These are phyloP conservation scores for Heterotis niloticus DNA, from an alignment of 2,113 vertebrate genomes.

Conservation along the genomic window DNA sequence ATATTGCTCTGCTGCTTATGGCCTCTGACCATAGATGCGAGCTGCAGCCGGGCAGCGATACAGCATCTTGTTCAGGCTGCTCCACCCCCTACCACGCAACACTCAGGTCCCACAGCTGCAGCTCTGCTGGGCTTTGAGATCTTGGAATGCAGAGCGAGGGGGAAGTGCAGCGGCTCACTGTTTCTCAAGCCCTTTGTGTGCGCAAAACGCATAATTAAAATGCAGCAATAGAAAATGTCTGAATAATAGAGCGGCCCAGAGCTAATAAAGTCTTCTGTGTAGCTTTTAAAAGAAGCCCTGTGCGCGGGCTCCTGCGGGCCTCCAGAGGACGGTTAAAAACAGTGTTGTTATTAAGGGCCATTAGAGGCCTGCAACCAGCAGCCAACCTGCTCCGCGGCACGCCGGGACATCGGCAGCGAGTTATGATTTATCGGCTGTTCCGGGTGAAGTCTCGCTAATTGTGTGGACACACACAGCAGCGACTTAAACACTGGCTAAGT, in stretches of 20 bases:
- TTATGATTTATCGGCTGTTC: constrained; percentile 2
- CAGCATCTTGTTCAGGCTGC: too few relatives aligned
- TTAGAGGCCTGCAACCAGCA: not conserved
- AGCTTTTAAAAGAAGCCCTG: not conserved
- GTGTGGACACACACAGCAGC: not conserved
- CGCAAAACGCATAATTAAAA: not conserved
- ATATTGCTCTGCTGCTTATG: too few relatives aligned
- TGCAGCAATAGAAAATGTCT: too few relatives aligned
- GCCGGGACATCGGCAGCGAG: not conserved
- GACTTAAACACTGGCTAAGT: not conserved
- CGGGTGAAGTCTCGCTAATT: not conserved
- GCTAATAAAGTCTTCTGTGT: not conserved
- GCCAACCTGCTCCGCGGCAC: not conserved
- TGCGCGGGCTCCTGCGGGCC: not conserved
- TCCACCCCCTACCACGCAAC: too few relatives aligned
- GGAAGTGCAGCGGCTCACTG: not conserved
- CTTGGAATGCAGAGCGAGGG: not conserved
- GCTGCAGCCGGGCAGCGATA: too few relatives aligned
- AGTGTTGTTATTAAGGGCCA: constrained; percentile 9
- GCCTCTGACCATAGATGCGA: too few relatives aligned
- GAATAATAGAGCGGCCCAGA: not conserved
- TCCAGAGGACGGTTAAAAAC: not conserved
- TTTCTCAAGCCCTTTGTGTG: not conserved
- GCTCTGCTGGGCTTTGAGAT: too few relatives aligned
- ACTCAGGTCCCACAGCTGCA: too few relatives aligned